Evolutionary conservation across 2,888 invertebrate species (phyloP).

Genomic region (Stenodema calcarata): DNA sequence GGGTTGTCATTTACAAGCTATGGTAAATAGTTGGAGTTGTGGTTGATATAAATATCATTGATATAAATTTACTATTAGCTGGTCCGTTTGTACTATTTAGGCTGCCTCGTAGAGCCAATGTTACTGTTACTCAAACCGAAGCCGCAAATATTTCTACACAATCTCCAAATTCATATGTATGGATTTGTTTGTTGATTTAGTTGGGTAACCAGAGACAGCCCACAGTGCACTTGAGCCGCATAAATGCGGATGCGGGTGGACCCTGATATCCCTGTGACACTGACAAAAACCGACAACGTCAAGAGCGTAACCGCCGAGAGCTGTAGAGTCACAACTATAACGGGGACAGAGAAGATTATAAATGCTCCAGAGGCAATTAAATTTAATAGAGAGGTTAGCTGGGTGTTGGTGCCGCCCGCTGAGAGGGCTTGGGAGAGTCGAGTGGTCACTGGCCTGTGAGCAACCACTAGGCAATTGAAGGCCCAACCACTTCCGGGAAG

Average conservation of each 20-base stretch:
- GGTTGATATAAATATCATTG: too few relatives aligned
- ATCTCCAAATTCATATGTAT: too few relatives aligned
- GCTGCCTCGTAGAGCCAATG: too few relatives aligned
- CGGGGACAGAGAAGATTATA: constrained; percentile 1
- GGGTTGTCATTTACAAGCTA: too few relatives aligned
- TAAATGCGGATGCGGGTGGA: not conserved
- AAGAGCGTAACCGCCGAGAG: not conserved
- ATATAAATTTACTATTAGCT: too few relatives aligned
- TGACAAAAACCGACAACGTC: constrained; percentile 25
- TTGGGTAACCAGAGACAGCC: too few relatives aligned
- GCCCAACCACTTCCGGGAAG: not conserved
- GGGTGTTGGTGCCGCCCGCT: not conserved
- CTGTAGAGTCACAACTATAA: not conserved
- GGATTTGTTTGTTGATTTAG: too few relatives aligned
- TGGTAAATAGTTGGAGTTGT: too few relatives aligned
- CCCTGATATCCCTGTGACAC: not conserved
- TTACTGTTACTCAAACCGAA: too few relatives aligned
- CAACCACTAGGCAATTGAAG: constrained; percentile 21
- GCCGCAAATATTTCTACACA: too few relatives aligned
- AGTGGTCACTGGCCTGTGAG: not conserved
- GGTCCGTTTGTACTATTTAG: too few relatives aligned
- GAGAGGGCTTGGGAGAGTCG: constrained; percentile 17
- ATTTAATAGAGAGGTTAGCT: constrained; percentile 41
- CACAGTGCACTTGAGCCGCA: not conserved
- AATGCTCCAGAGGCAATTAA: constrained; percentile 39